Evolutionary conservation across 2,888 invertebrate species (phyloP).

Genomic region (Nemoura dubitans): DNA sequence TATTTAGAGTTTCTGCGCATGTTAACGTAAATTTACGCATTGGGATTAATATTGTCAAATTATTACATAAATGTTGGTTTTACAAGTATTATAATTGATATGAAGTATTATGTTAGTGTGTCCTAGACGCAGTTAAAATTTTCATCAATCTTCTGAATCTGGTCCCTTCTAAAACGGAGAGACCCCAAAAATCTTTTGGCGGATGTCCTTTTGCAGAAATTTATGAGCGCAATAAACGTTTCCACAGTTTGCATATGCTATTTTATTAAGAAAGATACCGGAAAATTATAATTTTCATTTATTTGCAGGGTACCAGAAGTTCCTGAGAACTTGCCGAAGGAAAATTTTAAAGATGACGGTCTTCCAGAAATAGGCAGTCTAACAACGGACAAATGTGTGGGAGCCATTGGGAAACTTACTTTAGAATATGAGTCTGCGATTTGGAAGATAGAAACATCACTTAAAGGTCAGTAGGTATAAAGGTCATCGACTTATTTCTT

Average conservation of each 20-base stretch:
- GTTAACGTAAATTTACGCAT: background rate
- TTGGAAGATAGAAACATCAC: constrained; percentile 70
- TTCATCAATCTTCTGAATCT: too few species aligned
- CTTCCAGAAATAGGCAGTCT: constrained; percentile 84
- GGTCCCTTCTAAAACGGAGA: too few species aligned
- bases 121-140: too few species aligned
- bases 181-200: too few species aligned
- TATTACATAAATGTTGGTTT: too few species aligned
- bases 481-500: background rate
- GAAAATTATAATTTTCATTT: too few species aligned
- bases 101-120: too few species aligned
- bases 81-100: too few species aligned
- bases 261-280: too few species aligned
- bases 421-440: constrained; percentile 83
- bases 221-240: too few species aligned
- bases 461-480: constrained; percentile 61
- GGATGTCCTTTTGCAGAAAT: too few species aligned
- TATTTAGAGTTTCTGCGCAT: background rate
- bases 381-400: constrained; percentile 84
- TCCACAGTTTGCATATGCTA: too few species aligned
- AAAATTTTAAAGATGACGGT: constrained; percentile 75
- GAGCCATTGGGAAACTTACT: constrained; percentile 83
- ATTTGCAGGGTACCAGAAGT: constrained; percentile 64
- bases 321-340: constrained; percentile 75
- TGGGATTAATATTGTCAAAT: background rate